Conservation (phyloP, 2,888 invertebrate species). For the Mamestra brassicae region DNA sequence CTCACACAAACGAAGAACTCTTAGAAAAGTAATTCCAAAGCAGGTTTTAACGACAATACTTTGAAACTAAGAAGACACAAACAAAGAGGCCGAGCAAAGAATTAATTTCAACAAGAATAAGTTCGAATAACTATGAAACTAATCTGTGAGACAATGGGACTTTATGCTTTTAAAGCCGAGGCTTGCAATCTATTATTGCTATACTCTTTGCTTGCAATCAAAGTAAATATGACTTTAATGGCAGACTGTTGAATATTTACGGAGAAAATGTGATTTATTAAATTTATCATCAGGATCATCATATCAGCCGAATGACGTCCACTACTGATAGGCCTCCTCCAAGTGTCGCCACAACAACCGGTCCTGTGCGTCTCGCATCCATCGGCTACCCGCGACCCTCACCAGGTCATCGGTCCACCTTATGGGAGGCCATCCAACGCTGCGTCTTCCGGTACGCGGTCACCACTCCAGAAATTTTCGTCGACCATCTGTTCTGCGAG, state of each 20-base stretch:
- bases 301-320: no score
- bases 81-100: slow-evolving; percentile 65
- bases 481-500: no score
- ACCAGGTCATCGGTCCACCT: no score
- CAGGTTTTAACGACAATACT: slow-evolving; percentile 21
- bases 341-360: no score
- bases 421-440: no score
- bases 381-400: no score
- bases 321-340: no score
- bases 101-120: slow-evolving; percentile 82
- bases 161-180: slow-evolving; percentile 64
- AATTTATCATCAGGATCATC: no score
- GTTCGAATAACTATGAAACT: slow-evolving; percentile 83
- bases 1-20: neutral
- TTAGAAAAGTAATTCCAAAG: neutral
- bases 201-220: slow-evolving; percentile 32
- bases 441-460: no score
- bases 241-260: neutral
- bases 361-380: no score
- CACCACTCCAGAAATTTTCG: no score
- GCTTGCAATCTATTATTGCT: no score
- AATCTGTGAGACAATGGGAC: slow-evolving; percentile 78
- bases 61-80: slow-evolving; percentile 56
- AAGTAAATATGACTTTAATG: slow-evolving; percentile 35
- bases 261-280: slow-evolving; percentile 28